Conservation (phyloP, 2,113 vertebrate species). For the Poeciliopsis occidentalis region DNA sequence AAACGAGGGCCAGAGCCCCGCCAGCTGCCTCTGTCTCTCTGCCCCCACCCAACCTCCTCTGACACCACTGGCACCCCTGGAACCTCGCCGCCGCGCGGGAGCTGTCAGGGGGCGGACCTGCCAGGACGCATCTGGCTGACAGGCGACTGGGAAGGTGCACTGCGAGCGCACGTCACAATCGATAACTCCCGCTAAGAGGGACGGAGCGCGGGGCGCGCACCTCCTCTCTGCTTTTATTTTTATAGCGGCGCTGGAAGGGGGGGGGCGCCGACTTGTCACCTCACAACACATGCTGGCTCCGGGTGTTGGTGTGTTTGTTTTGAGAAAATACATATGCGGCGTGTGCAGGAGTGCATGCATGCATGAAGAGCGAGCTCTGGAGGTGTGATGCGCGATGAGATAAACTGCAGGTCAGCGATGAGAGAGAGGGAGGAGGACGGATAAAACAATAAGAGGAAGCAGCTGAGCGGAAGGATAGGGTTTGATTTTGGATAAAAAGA, state of each 20-base stretch:
- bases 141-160: conserved; percentile 84
- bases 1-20: conserved; percentile 25
- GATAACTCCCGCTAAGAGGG: conserved; percentile 79
- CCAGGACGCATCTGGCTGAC: conserved; percentile 83
- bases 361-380: conserved; percentile 28
- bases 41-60: conserved; percentile 12
- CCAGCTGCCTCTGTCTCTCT: conserved; percentile 46
- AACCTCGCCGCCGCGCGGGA: conserved; percentile 51
- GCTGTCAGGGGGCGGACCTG: conserved; percentile 76
- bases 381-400: conserved; percentile 44
- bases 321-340: conserved; percentile 67
- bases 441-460: neutral
- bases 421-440: neutral
- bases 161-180: conserved; percentile 78
- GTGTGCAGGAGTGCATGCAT: conserved; percentile 45
- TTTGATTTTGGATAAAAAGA: neutral
- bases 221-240: conserved; percentile 61
- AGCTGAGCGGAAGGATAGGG: neutral
- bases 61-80: conserved; percentile 33
- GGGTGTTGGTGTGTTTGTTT: conserved; percentile 59
- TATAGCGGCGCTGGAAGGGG: conserved; percentile 2
- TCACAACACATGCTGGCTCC: conserved; percentile 51
- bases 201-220: conserved; percentile 61
- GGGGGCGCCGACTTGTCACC: conserved; percentile 46
- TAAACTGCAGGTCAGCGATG: conserved; percentile 39